Conservation (phyloP, 2,888 invertebrate genomes). For the Lysandra coridon region DNA sequence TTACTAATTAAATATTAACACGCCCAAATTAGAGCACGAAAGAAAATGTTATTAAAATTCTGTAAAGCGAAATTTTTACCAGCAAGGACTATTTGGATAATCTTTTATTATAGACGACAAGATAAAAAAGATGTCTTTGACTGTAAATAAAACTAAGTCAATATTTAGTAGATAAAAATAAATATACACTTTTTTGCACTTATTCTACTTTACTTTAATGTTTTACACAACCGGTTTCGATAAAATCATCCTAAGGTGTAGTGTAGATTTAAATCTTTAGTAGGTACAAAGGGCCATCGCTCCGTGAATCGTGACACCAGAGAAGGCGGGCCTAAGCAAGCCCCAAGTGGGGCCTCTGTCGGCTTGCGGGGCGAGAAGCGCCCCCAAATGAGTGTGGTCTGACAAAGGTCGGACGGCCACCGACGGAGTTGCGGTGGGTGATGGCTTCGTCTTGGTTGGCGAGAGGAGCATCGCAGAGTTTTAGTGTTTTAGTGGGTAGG, state of each 20-base stretch:
- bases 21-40: conserved; percentile 17
- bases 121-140: too few relatives aligned
- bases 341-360: too few relatives aligned
- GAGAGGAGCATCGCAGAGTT: too few relatives aligned
- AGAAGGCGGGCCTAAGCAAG: too few relatives aligned
- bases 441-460: too few relatives aligned
- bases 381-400: too few relatives aligned
- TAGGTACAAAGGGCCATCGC: background rate
- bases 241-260: background rate
- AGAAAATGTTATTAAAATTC: conserved; percentile 20
- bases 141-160: background rate
- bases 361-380: too few relatives aligned
- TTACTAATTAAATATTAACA: conserved; percentile 28
- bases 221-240: background rate
- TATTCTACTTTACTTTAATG: background rate
- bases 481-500: too few relatives aligned
- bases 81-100: background rate
- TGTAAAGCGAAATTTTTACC: background rate
- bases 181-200: too few relatives aligned
- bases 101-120: background rate
- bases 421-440: too few relatives aligned
- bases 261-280: background rate
- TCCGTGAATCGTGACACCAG: too few relatives aligned
- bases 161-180: background rate
- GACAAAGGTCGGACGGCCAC: too few relatives aligned